These are phyloP conservation scores for Aphodius sticticus DNA, from an alignment of 2,888 invertebrate genomes.

Conservation along the genomic window DNA sequence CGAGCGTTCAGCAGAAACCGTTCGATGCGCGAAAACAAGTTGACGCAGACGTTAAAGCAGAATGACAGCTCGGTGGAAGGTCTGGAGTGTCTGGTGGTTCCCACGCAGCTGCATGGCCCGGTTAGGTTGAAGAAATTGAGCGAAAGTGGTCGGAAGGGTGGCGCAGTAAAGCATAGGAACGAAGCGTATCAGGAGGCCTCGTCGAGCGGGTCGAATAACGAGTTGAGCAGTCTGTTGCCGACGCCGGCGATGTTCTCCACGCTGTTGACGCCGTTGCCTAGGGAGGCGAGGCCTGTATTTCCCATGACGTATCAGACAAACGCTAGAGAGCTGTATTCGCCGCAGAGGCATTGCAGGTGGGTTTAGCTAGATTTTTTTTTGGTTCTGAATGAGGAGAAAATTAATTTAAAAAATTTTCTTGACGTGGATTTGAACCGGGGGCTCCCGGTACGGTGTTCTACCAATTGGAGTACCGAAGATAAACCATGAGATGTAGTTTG, in stretches of 20 bases:
- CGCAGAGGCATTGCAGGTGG: slow-evolving; percentile 44
- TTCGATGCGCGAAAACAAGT: slow-evolving; percentile 53
- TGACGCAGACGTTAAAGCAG: slow-evolving; percentile 50
- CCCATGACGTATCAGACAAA: slow-evolving; percentile 24
- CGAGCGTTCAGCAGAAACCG: slow-evolving; percentile 42
- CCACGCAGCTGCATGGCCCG: slow-evolving; percentile 56
- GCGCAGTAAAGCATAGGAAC: slow-evolving; percentile 55
- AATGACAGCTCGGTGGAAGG: slow-evolving; percentile 52
- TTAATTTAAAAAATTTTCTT: too few species aligned
- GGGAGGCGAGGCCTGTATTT: slow-evolving; percentile 63
- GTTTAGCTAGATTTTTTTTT: background rate
- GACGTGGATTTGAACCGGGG: too few species aligned
- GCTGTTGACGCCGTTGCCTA: slow-evolving; percentile 64
- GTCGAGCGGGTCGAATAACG: slow-evolving; percentile 69
- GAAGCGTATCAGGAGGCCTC: slow-evolving; percentile 63
- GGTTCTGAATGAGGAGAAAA: too few species aligned
- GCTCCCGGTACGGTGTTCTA: too few species aligned
- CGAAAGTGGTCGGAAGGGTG: slow-evolving; percentile 53
- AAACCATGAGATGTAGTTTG: too few species aligned
- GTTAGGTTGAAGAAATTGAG: slow-evolving; percentile 41
- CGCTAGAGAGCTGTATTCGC: slow-evolving; percentile 35
- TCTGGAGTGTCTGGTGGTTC: slow-evolving; percentile 57
- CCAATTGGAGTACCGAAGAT: too few species aligned
- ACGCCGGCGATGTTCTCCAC: slow-evolving; percentile 66
- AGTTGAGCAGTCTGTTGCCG: slow-evolving; percentile 71